These are phyloP conservation scores for Umimayanthus kanabou DNA, from an alignment of 92 coral and sea anemone genomes.

Conservation along the genomic window DNA sequence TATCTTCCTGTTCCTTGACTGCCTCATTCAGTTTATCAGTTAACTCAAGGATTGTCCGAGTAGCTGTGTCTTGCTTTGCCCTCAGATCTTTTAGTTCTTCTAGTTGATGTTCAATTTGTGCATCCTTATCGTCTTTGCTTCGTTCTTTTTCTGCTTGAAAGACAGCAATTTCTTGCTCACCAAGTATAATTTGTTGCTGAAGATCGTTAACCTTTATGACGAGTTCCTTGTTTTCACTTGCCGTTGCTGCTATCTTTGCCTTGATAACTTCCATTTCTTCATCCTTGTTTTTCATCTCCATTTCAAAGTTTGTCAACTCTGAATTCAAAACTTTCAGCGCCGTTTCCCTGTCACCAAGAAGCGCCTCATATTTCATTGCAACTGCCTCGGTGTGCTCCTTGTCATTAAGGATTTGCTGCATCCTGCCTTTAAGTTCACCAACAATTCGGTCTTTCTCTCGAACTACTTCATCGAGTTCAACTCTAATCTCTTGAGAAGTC, in stretches of 20 bases:
- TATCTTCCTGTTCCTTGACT: slow-evolving; percentile 61
- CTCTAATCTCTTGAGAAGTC: slow-evolving; percentile 64
- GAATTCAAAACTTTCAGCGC: slow-evolving; percentile 53
- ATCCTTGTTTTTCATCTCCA: slow-evolving; percentile 43
- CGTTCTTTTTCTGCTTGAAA: slow-evolving; percentile 27
- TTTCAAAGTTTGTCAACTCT: slow-evolving; percentile 51
- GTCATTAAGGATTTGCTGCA: slow-evolving; percentile 57
- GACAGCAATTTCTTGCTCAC: slow-evolving; percentile 52
- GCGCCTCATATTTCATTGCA: slow-evolving; percentile 53
- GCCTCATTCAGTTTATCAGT: slow-evolving; percentile 43
- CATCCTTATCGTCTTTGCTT: slow-evolving; percentile 32
- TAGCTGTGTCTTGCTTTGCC: slow-evolving; percentile 25
- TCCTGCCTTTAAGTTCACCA: slow-evolving; percentile 46
- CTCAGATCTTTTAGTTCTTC: slow-evolving; percentile 42
- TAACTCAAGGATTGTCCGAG: slow-evolving; percentile 21
- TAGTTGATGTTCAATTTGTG: slow-evolving; percentile 36
- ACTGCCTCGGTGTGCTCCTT: slow-evolving; percentile 58
- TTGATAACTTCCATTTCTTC: slow-evolving; percentile 33
- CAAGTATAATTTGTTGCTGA: slow-evolving; percentile 17
- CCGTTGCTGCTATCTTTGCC: slow-evolving; percentile 27
- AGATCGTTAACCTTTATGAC: slow-evolving; percentile 22
- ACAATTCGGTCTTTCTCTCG: slow-evolving; percentile 72
- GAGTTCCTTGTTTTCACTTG: slow-evolving; percentile 44
- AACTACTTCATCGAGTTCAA: slow-evolving; percentile 69
- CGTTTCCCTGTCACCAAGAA: slow-evolving; percentile 71